Evolutionary conservation across 2,888 invertebrate species (phyloP), one percentile per base, ranked within the genome.

Genomic region (Cordilura impudica): DNA sequence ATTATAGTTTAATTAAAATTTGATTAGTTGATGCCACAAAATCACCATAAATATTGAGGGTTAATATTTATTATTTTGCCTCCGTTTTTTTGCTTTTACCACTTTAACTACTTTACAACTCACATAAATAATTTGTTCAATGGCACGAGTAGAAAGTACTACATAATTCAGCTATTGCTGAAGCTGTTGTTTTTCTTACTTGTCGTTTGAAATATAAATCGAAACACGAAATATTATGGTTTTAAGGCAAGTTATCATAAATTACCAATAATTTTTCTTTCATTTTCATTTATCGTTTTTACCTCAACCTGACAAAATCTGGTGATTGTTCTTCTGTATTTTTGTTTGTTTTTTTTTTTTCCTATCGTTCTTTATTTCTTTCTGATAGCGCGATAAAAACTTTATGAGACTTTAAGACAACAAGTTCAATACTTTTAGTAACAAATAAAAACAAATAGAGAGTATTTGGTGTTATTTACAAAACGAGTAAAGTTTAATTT

Each of bases 91-190:
- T 65, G 43, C 35, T 8, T 51, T 49, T 35, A 43, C 31, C 63
- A 63, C 45, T 47, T 54, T 54, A 71, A 54, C 16, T 19, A 54
- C 21, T 54, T 73, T 60, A 23, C 19, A 51, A 71, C 31, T 71
- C 60, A 19, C 60, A 77, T 77, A 77, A 77, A 77, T 72, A 72
- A 61, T 61, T 39, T 66, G 19, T 16, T 66, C 53, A 45, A 60
- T 66, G 54, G 66, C 23, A 61, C 26, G 71, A 45, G 23, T 45
- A 58, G 58, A 58, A 71, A 45, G 45, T 54, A 60, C 29, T 21
- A 16, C 0, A 35, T 19, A 47, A 19, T 54, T n/a, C 23, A 2
- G 19, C 18, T 47, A 6, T 14, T 49, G 10, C 51, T 45, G 23
- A 51, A 39, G 47, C 10, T 35, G 54, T 49, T 8, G 31, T 39